phyloP scores from a whole-genome alignment of 2,888 invertebrate genomes.

The Lepidochitona cinerea region DNA sequence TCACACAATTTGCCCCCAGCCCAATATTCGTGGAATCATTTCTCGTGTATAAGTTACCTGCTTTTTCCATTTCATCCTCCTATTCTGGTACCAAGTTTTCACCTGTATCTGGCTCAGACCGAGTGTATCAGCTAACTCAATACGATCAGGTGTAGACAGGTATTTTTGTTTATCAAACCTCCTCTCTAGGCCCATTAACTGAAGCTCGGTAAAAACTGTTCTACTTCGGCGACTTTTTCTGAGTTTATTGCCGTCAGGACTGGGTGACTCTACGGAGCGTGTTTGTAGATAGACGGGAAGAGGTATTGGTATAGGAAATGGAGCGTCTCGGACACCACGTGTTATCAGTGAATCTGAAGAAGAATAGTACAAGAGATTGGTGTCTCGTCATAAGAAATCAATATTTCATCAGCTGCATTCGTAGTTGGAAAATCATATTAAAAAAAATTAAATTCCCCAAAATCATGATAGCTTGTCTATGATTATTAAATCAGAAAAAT shows the following conservation, averaged over 20 bases:
- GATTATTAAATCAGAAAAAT: too few relatives aligned
- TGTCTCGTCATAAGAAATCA: too few relatives aligned
- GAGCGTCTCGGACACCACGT: too few relatives aligned
- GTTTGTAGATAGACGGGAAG: constrained; percentile 63
- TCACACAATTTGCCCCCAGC: too few relatives aligned
- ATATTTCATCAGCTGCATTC: too few relatives aligned
- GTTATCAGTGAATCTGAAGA: too few relatives aligned
- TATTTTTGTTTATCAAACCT: constrained; percentile 72
- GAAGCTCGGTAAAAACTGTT: constrained; percentile 68
- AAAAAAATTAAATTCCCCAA: too few relatives aligned
- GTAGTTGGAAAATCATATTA: too few relatives aligned
- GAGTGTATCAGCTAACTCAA: constrained; percentile 70
- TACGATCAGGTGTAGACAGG: constrained; percentile 71
- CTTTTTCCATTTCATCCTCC: constrained; percentile 74
- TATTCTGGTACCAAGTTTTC: constrained; percentile 73
- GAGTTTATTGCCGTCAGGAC: constrained; percentile 46
- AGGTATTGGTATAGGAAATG: constrained; percentile 53
- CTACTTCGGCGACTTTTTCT: constrained; percentile 65
- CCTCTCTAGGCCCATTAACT: constrained; percentile 70
- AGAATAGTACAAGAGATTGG: too few relatives aligned
- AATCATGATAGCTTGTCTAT: too few relatives aligned
- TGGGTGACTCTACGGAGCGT: neutral
- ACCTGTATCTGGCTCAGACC: constrained; percentile 72
- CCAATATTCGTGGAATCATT: too few relatives aligned
- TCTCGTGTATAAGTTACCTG: too few relatives aligned